Evolutionary conservation across 2,888 invertebrate genomes (phyloP).

Genomic region (Limnephilus auricula): DNA sequence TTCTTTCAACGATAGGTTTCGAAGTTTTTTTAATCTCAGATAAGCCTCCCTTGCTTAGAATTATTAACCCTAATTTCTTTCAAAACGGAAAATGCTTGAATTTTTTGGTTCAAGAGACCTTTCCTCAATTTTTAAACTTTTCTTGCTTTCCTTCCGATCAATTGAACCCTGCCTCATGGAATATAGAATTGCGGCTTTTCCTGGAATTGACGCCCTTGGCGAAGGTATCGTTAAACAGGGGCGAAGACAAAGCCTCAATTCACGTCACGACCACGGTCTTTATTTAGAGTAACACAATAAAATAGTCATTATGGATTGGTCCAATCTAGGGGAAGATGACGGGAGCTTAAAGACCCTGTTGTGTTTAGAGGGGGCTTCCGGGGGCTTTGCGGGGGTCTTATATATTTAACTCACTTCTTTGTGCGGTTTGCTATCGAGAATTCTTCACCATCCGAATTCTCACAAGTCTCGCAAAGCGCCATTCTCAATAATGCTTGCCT

Average conservation of each 20-base stretch:
- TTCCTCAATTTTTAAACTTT: background rate
- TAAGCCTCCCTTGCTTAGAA: background rate
- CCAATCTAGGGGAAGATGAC: slow-evolving; percentile 5
- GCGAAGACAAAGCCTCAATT: slow-evolving; percentile 37
- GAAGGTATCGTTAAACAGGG: slow-evolving; percentile 28
- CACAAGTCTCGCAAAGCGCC: background rate
- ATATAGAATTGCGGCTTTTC: background rate
- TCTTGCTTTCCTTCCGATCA: background rate
- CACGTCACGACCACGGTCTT: slow-evolving; percentile 40
- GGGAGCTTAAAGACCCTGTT: background rate
- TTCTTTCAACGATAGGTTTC: background rate
- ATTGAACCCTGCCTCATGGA: background rate
- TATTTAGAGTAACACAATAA: slow-evolving; percentile 52
- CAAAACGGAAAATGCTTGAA: background rate
- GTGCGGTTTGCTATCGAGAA: background rate
- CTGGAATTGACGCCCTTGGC: slow-evolving; percentile 10
- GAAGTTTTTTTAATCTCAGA: background rate
- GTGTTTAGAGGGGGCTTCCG: background rate
- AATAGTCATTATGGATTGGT: slow-evolving; percentile 38
- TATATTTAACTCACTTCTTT: slow-evolving; percentile 3
- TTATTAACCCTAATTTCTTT: background rate
- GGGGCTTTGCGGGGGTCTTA: background rate
- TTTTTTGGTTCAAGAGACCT: background rate
- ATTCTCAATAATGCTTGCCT: background rate
- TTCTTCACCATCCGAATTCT: background rate